These are phyloP conservation scores for Odontesthes bonariensis DNA, from an alignment of 2,113 vertebrate genomes.

Conservation along the genomic window DNA sequence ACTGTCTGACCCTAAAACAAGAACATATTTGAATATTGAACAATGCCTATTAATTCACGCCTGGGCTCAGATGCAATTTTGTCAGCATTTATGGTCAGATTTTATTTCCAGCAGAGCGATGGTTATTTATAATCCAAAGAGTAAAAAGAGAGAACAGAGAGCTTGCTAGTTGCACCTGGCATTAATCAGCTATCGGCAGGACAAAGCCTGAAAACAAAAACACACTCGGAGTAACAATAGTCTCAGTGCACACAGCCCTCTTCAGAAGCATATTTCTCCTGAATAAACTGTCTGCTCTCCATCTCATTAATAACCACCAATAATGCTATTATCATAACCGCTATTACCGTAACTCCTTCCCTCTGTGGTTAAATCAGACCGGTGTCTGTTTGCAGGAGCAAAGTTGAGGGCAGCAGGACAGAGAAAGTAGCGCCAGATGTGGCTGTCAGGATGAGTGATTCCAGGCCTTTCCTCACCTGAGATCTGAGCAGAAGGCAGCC, in stretches of 20 bases:
- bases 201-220: constrained; percentile 49
- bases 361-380: constrained; percentile 54
- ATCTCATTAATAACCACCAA: constrained; percentile 71
- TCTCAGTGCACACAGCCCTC: constrained; percentile 25
- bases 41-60: constrained; percentile 24
- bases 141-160: constrained; percentile 56
- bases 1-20: constrained; percentile 23
- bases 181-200: constrained; percentile 56
- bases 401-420: constrained; percentile 58
- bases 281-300: constrained; percentile 56
- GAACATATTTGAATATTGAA: constrained; percentile 23
- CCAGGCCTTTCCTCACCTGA: constrained; percentile 77
- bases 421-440: constrained; percentile 81
- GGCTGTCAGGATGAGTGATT: constrained; percentile 77
- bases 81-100: not conserved
- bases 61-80: constrained; percentile 21
- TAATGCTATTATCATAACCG: constrained; percentile 65
- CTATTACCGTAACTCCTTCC: constrained; percentile 66
- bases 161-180: constrained; percentile 60
- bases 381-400: constrained; percentile 58
- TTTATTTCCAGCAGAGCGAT: constrained; percentile 34
- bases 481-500: constrained; percentile 62
- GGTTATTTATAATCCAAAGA: constrained; percentile 52
- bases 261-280: constrained; percentile 21
- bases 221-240: constrained; percentile 41